Conservation (phyloP, 2,888 invertebrate species). For the Cosmia pyralina region DNA sequence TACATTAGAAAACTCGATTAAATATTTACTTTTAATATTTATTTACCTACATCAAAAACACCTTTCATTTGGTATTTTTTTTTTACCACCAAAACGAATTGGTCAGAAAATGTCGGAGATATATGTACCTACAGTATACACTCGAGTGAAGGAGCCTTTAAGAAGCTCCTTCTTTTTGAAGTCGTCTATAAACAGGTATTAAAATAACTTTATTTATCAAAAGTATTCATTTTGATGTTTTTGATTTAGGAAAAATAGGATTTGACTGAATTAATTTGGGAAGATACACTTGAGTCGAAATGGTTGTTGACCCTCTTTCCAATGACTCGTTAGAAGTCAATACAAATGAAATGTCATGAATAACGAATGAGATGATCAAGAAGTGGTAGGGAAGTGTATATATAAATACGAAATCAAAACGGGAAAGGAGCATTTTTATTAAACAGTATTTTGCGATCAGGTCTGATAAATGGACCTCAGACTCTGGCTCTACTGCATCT, state of each 20-base stretch:
- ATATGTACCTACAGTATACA: constrained; percentile 21
- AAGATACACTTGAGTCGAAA: constrained; percentile 52
- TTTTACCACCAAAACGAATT: not conserved
- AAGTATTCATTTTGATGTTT: constrained; percentile 54
- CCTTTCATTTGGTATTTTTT: constrained; percentile 6
- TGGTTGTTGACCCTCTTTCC: constrained; percentile 56
- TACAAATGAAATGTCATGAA: constrained; percentile 80
- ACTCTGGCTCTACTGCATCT: not conserved
- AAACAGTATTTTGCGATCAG: constrained; percentile 7
- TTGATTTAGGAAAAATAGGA: constrained; percentile 59
- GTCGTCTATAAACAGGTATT: constrained; percentile 32
- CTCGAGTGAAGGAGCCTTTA: constrained; percentile 13
- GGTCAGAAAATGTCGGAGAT: not conserved
- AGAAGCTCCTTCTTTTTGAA: constrained; percentile 37
- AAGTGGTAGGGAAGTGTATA: constrained; percentile 73
- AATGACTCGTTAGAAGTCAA: constrained; percentile 69
- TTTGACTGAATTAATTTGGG: constrained; percentile 49
- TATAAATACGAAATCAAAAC: constrained; percentile 53
- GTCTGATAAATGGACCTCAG: not conserved
- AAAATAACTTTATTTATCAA: constrained; percentile 49
- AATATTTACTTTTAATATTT: constrained; percentile 2
- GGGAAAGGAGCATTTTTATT: constrained; percentile 1
- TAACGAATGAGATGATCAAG: constrained; percentile 79
- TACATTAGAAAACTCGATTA: constrained; percentile 4
- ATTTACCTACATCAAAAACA: constrained; percentile 6